These are phyloP conservation scores for Itoplectis maculator DNA, from an alignment of 2,888 invertebrate genomes.

Conservation along the genomic window DNA sequence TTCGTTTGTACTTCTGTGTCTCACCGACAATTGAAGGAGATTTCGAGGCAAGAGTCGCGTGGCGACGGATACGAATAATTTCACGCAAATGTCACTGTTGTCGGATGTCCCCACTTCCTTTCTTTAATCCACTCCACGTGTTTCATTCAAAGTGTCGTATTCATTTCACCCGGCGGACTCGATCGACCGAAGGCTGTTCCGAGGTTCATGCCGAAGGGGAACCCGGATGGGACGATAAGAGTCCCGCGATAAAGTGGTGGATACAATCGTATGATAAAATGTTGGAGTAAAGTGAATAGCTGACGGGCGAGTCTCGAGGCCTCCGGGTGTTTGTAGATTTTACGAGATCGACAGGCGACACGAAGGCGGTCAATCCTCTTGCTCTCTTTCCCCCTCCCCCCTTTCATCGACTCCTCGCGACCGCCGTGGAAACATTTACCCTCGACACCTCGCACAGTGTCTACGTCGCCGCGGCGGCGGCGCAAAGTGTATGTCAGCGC, in stretches of 20 bases:
- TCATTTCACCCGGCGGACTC: neutral
- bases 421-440: conserved; percentile 35
- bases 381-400: no score
- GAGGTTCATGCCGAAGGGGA: neutral
- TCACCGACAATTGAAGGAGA: neutral
- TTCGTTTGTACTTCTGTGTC: neutral
- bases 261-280: neutral
- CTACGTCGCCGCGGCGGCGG: neutral
- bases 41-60: neutral
- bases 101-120: no score
- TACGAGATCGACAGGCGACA: conserved; percentile 22
- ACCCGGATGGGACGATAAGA: neutral
- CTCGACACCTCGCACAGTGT: conserved; percentile 20
- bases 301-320: neutral
- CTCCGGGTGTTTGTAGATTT: conserved; percentile 23
- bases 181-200: neutral
- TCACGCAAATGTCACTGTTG: no score
- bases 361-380: neutral
- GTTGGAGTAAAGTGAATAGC: neutral
- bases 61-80: no score
- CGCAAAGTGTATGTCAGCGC: neutral
- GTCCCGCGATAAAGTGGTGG: neutral
- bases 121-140: no score
- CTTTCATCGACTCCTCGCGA: neutral
- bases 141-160: neutral